These are phyloP conservation scores for Drusus annulatus DNA, from an alignment of 1,140 invertebrate genomes.

Conservation along the genomic window DNA sequence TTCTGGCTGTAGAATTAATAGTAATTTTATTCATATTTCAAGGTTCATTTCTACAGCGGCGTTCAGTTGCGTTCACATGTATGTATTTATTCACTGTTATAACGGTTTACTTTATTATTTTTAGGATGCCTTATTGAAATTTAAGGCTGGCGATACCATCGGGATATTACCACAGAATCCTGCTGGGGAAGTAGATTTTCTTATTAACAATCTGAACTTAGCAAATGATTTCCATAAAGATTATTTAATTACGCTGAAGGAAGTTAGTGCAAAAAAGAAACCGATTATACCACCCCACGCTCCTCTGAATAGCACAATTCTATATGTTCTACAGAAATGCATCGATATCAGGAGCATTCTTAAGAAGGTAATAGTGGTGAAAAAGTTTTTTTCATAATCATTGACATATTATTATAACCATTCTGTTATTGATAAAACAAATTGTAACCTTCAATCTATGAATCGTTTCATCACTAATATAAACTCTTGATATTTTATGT, in stretches of 20 bases:
- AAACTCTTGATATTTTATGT: no score
- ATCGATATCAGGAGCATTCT: conserved; percentile 50
- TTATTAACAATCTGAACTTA: conserved; percentile 41
- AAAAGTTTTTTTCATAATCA: no score
- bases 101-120: conserved; percentile 10
- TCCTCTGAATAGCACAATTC: conserved; percentile 39
- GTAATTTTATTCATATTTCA: no score
- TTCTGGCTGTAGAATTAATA: no score
- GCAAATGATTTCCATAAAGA: not conserved
- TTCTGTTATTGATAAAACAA: no score
- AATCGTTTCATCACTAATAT: no score
- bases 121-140: conserved; percentile 41
- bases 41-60: no score
- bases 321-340: conserved; percentile 48
- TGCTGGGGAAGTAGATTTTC: conserved; percentile 39
- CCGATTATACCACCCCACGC: conserved; percentile 40
- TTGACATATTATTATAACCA: no score
- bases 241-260: conserved; percentile 36
- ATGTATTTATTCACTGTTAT: not conserved
- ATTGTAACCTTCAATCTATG: no score
- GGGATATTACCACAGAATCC: conserved; percentile 54
- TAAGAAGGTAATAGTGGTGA: conserved; percentile 46
- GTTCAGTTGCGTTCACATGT: no score
- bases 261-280: conserved; percentile 38
- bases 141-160: conserved; percentile 51